These are phyloP conservation scores for Sebastes glaucus DNA, from an alignment of 2,797 vertebrate species.

Conservation along the genomic window DNA sequence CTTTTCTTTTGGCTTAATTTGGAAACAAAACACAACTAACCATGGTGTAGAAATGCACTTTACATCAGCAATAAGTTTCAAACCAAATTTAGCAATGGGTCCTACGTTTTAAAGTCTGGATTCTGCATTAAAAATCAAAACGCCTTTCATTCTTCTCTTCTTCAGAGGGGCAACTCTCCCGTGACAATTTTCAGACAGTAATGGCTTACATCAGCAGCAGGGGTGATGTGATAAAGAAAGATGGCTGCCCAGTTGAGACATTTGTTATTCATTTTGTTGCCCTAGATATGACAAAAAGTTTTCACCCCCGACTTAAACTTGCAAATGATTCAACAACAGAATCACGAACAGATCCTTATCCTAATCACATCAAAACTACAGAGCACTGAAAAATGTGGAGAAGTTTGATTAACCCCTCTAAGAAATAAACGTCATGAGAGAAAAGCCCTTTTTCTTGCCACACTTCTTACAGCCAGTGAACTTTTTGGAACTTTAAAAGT, in stretches of 20 bases:
- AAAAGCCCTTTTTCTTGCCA: not conserved
- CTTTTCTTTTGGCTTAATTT: not conserved
- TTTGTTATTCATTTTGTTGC: constrained; percentile 60
- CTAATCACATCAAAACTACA: constrained; percentile 17
- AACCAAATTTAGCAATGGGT: not conserved
- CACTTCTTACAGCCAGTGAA: not conserved
- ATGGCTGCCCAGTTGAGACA: constrained; percentile 54
- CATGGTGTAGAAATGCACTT: not conserved
- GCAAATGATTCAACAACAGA: constrained; percentile 9
- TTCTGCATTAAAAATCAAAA: constrained; percentile 30
- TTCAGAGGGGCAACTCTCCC: constrained; percentile 23
- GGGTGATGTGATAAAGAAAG: constrained; percentile 51
- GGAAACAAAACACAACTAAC: not conserved
- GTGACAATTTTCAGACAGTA: constrained; percentile 38
- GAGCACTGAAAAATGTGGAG: not conserved
- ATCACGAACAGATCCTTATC: not conserved
- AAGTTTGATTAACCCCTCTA: constrained; percentile 2
- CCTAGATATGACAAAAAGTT: constrained; percentile 64
- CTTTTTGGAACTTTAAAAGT: not conserved
- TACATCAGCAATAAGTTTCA: not conserved
- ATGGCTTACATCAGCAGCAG: constrained; percentile 39
- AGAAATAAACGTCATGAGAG: not conserved
- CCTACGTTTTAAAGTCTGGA: constrained; percentile 2
- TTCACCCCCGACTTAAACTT: constrained; percentile 18
- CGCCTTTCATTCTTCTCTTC: not conserved